A percentile compares a stretch with the other conserved stretches of the same genome.
Conservation (phyloP, 1,140 invertebrate genomes). For the Phthorimaea operculella region DNA sequence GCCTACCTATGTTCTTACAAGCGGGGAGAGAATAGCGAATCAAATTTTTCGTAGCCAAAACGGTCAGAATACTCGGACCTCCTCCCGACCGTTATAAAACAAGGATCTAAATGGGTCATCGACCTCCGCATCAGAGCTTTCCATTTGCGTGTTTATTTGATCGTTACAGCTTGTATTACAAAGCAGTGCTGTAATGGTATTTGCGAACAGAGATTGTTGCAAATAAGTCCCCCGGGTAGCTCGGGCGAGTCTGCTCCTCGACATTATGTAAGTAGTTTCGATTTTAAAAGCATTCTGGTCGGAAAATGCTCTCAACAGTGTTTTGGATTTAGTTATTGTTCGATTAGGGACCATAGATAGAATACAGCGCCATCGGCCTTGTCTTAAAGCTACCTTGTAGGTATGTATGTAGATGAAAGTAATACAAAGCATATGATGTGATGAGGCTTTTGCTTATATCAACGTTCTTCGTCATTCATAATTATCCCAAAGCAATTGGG, state of each 20-base stretch:
- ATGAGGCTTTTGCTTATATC: too few species aligned
- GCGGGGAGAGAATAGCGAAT: too few species aligned
- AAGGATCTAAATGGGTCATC: background rate
- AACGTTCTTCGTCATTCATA: too few species aligned
- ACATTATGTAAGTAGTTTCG: conserved; percentile 21
- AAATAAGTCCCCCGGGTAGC: conserved; percentile 37
- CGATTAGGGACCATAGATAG: too few species aligned
- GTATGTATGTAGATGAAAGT: too few species aligned
- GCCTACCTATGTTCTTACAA: too few species aligned
- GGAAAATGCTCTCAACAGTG: background rate
- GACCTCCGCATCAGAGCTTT: background rate
- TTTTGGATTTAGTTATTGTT: background rate
- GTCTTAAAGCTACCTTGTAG: too few species aligned
- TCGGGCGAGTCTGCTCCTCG: conserved; percentile 16
- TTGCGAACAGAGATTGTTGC: conserved; percentile 38
- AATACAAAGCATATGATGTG: too few species aligned
- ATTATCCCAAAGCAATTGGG: too few species aligned
- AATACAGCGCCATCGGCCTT: too few species aligned
- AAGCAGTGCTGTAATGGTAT: conserved; percentile 22
- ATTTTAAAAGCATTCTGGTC: conserved; percentile 18
- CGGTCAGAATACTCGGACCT: background rate
- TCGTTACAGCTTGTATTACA: conserved; percentile 5
- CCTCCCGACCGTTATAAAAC: background rate
- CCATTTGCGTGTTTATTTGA: conserved; percentile 2
- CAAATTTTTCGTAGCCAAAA: too few species aligned